phyloP scores from a whole-genome alignment of 2,797 vertebrate species.

The Cetoscarus ocellatus region DNA sequence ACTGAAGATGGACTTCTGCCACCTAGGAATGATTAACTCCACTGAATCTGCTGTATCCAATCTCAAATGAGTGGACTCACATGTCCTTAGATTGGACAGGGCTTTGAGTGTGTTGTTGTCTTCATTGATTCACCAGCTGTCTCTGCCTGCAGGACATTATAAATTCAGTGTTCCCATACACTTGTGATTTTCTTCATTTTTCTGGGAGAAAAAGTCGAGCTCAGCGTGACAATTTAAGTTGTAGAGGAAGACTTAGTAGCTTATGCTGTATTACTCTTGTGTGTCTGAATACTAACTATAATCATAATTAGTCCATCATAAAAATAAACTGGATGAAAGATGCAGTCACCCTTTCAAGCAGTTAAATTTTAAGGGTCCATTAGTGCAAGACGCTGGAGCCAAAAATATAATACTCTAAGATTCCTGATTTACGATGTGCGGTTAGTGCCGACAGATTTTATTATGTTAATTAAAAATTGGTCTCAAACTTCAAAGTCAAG shows the following conservation, averaged over 20 bases:
- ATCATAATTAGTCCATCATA: not conserved
- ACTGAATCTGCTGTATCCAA: constrained; percentile 21
- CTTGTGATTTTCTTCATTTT: too few species aligned
- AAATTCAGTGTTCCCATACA: constrained; percentile 9
- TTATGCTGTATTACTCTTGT: not conserved
- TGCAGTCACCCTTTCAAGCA: not conserved
- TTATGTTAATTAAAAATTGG: too few species aligned
- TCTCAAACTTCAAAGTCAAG: too few species aligned
- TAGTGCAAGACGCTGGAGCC: too few species aligned
- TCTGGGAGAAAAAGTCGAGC: not conserved
- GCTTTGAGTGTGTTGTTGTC: not conserved
- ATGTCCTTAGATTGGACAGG: not conserved
- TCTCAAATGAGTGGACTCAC: constrained; percentile 21
- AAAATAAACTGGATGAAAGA: not conserved
- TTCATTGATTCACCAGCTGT: constrained; percentile 51
- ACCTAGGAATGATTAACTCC: constrained; percentile 61
- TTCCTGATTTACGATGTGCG: too few species aligned
- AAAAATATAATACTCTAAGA: too few species aligned
- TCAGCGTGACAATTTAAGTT: not conserved
- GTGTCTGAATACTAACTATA: not conserved
- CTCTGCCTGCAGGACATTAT: constrained; percentile 11
- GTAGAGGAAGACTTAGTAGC: not conserved
- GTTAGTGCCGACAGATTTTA: too few species aligned
- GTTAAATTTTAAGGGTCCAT: not conserved
- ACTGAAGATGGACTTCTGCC: constrained; percentile 33